phyloP scores from a whole-genome alignment of 2,888 invertebrate genomes.

The Acrocyrtus sp. region DNA sequence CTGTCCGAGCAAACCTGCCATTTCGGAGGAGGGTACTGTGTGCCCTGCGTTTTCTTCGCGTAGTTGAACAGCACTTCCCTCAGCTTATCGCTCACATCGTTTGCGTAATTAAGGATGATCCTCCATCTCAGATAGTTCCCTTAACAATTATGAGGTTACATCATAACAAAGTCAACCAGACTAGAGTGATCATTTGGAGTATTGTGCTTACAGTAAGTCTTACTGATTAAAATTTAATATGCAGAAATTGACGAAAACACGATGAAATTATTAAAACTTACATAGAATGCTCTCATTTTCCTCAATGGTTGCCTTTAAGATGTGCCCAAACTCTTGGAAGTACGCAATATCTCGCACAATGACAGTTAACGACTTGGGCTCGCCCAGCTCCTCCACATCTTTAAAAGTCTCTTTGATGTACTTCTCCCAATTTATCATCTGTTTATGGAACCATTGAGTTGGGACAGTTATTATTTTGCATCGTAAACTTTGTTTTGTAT shows the following conservation, averaged over 20 bases:
- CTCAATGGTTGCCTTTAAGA: constrained; percentile 19
- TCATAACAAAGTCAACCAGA: no score
- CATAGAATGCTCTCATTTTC: constrained; percentile 16
- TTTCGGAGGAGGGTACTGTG: constrained; percentile 54
- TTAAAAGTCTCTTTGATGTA: constrained; percentile 54
- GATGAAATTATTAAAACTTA: not conserved
- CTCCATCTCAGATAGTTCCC: constrained; percentile 60
- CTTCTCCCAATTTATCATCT: constrained; percentile 52
- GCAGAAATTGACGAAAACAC: not conserved
- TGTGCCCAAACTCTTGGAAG: constrained; percentile 41
- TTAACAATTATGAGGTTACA: constrained; percentile 10
- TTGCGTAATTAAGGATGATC: constrained; percentile 52
- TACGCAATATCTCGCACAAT: constrained; percentile 55
- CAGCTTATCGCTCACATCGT: constrained; percentile 53
- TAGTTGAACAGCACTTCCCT: constrained; percentile 58
- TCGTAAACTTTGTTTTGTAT: no score
- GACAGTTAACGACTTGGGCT: constrained; percentile 31
- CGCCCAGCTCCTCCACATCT: constrained; percentile 28
- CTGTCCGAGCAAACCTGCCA: constrained; percentile 61
- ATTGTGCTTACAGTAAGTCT: no score
- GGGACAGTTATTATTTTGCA: no score
- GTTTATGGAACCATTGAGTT: no score
- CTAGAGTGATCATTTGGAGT: no score
- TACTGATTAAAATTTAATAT: no score
- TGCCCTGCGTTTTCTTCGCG: constrained; percentile 55